Evolutionary conservation across 2,797 vertebrate species (phyloP).

Genomic region (Erethizon dorsatum): DNA sequence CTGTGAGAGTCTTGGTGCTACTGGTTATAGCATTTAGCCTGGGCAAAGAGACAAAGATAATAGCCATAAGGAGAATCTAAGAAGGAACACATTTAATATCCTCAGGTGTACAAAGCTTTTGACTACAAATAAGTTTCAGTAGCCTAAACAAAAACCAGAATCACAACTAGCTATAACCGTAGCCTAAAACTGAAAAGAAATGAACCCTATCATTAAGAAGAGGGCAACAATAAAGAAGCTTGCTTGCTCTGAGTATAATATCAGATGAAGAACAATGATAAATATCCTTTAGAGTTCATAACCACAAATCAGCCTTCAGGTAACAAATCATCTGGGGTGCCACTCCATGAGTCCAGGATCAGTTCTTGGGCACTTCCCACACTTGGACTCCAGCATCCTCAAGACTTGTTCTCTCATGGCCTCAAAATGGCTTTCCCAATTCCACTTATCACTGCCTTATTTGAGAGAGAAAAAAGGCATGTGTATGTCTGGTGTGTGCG

Average conservation of each 20-base stretch:
- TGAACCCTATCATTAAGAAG: not conserved
- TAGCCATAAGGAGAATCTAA: not conserved
- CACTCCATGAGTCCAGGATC: not conserved
- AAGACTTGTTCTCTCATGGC: not conserved
- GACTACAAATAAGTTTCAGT: not conserved
- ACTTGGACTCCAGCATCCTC: not conserved
- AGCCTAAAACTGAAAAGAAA: not conserved
- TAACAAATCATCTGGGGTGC: not conserved
- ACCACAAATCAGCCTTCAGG: not conserved
- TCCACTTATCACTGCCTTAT: not conserved
- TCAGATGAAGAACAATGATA: not conserved
- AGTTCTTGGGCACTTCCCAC: not conserved
- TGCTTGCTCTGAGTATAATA: not conserved
- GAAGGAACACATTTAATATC: not conserved
- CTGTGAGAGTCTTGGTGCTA: not conserved
- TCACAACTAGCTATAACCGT: not conserved
- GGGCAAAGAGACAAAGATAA: not conserved
- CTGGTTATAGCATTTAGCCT: not conserved
- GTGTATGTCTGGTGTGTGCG: not conserved
- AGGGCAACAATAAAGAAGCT: not conserved
- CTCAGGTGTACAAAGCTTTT: not conserved
- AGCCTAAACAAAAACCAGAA: conserved; percentile 1
- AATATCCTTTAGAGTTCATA: not conserved
- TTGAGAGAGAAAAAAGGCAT: not conserved
- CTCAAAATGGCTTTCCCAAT: not conserved